A percentile compares a stretch with the other conserved stretches of the same genome.
These are phyloP conservation scores for Embiotoca jacksoni DNA, from an alignment of 2,113 vertebrate species.

Conservation along the genomic window DNA sequence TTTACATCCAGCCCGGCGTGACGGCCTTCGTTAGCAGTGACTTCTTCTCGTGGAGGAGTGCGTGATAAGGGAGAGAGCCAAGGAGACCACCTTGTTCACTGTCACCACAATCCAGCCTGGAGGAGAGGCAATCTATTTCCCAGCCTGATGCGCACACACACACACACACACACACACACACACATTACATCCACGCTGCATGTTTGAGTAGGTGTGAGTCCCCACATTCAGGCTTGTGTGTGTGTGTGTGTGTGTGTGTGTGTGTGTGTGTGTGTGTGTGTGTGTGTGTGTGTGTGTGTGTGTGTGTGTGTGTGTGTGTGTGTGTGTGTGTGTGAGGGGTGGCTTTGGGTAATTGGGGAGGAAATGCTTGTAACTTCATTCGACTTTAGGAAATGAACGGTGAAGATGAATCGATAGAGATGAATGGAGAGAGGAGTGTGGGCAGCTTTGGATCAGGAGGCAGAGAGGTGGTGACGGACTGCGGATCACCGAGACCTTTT, in stretches of 20 bases:
- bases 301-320: conserved; percentile 12
- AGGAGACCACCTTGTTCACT: conserved; percentile 32
- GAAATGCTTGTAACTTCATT: conserved; percentile 59
- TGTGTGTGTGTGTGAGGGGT: neutral
- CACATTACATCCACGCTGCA: neutral
- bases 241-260: too few species aligned
- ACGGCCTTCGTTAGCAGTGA: conserved; percentile 22
- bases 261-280: too few species aligned
- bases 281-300: neutral
- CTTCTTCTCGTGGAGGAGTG: conserved; percentile 34
- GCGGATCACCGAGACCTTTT: conserved; percentile 51
- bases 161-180: conserved; percentile 14
- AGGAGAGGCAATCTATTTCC: conserved; percentile 59
- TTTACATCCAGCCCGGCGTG: conserved; percentile 14
- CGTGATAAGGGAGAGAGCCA: conserved; percentile 34
- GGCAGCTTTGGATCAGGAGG: conserved; percentile 41
- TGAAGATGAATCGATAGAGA: conserved; percentile 55
- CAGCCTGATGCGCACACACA: conserved; percentile 13
- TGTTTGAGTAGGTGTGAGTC: too few species aligned
- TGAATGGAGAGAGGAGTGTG: conserved; percentile 14
- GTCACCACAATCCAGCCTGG: conserved; percentile 21
- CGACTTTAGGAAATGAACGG: conserved; percentile 67
- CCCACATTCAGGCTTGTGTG: too few species aligned
- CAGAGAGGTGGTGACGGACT: conserved; percentile 40
- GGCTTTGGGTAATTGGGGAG: conserved; percentile 36